Base-by-base conservation (phyloP, 2,113 vertebrate species). In the Gopherus flavomarginatus region DNA sequence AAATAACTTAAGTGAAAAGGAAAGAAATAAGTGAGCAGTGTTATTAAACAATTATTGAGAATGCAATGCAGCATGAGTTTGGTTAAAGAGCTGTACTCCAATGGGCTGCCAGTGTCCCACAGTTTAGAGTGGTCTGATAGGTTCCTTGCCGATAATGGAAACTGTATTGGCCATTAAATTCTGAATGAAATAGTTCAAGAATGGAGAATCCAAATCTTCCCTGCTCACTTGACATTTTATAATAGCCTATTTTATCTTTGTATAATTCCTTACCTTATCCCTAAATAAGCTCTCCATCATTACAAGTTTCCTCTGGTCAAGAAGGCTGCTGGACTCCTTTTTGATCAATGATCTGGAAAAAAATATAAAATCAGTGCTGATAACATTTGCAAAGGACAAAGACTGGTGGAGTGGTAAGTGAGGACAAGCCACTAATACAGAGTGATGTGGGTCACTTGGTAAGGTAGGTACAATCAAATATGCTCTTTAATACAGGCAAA, bases 301-400 rank as follows among this genome's bases (percentile, higher is more conserved):
- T 91, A 47, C 44, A 92, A 49, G 47, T 87, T 96, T 59, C 50
- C 77, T 86, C 87, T 84, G 88, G 8, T 89, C 6, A 13, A 79
- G 82, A 85, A 44, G 87, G 75, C 79, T 91, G 91, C 79, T 93
- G 50, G 65, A 83, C 35, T 22, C n/a, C 52, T 50, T 24, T 77
- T 77, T 47, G 26, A 56, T 80, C 81, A 44, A 19, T 42, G 81
- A 81, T 52, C 44, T 31, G 31, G 65, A 92, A 88, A 75, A 92
- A 94, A 92, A 96, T 6, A 9, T 72, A 11, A 92, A 93, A 47
- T 90, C 95, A 85, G 53, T 90, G n/a, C 35, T 83, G 81, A 57
- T 86, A 57, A 65, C 85, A 88, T 83, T 83, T 59, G 38, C 81
- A 59, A 54, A 83, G 56, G 26, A 57, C 54, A 95, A 49, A 83